These are phyloP conservation scores for Pseudorasbora parva DNA, from an alignment of 2,113 vertebrate species.

Conservation along the genomic window DNA sequence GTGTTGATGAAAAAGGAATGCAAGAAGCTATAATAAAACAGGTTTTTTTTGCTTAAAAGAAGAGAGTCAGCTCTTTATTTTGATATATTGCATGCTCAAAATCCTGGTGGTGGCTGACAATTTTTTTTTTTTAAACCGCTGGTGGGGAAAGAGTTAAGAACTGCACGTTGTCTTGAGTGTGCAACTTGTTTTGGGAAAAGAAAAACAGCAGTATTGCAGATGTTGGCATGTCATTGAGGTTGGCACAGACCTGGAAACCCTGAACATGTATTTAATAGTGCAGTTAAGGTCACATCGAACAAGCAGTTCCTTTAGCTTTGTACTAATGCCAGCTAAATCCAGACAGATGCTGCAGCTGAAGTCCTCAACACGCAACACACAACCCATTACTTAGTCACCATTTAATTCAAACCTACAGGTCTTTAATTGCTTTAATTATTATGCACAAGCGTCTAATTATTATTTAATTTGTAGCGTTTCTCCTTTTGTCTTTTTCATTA, in stretches of 20 bases:
- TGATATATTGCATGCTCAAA: too few relatives aligned
- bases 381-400: not conserved
- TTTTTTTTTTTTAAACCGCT: too few relatives aligned
- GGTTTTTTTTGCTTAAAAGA: too few relatives aligned
- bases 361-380: constrained; percentile 37
- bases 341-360: constrained; percentile 56
- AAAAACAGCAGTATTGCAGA: not conserved
- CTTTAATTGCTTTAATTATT: constrained; percentile 25
- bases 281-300: constrained; percentile 43
- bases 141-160: too few relatives aligned
- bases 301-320: constrained; percentile 35
- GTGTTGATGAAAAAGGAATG: too few relatives aligned
- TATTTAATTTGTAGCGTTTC: constrained; percentile 10
- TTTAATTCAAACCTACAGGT: constrained; percentile 6
- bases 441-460: not conserved
- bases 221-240: constrained; percentile 18
- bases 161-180: too few relatives aligned
- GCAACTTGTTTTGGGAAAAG: too few relatives aligned
- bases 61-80: too few relatives aligned
- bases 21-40: too few relatives aligned
- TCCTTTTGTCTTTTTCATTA: constrained; percentile 20
- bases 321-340: constrained; percentile 70
- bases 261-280: constrained; percentile 46
- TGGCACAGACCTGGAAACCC: constrained; percentile 6
- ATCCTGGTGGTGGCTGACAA: too few relatives aligned